phyloP scores from a whole-genome alignment of 1,140 invertebrate species.

The Saccostrea cuccullata region DNA sequence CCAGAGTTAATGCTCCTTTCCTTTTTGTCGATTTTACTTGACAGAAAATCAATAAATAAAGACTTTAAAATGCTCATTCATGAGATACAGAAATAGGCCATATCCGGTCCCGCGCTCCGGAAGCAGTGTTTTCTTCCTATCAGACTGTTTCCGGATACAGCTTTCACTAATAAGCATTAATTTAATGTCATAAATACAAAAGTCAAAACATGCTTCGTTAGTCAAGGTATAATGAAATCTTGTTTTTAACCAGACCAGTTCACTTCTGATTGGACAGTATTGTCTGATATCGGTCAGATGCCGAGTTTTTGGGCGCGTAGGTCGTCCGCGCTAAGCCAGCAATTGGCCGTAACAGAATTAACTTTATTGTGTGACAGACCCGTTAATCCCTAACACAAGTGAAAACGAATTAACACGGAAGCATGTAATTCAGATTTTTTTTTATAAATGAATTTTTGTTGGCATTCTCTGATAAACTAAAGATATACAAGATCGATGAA shows the following conservation, averaged over 20 bases:
- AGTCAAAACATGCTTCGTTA: not conserved
- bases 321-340: not conserved
- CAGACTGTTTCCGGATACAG: not conserved
- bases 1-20: not conserved
- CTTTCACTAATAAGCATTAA: slow-evolving; percentile 9
- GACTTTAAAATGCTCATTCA: not conserved
- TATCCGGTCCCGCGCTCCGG: slow-evolving; percentile 12
- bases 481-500: not conserved
- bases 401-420: slow-evolving; percentile 15
- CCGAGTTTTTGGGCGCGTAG: not conserved
- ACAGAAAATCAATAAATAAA: slow-evolving; percentile 25
- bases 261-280: not conserved
- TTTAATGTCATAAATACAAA: slow-evolving; percentile 11
- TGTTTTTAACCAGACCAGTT: not conserved
- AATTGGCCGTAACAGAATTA: not conserved
- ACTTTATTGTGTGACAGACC: not conserved
- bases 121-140: slow-evolving; percentile 1
- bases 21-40: not conserved
- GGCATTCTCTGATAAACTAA: not conserved
- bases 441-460: not conserved
- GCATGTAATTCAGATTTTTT: not conserved
- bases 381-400: slow-evolving; percentile 1
- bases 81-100: slow-evolving; percentile 30
- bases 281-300: not conserved
- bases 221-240: not conserved